Base-by-base conservation (phyloP, 30 jellyfish, hydroid and myxozoan species). In the Hydractinia symbiolongicarpus region DNA sequence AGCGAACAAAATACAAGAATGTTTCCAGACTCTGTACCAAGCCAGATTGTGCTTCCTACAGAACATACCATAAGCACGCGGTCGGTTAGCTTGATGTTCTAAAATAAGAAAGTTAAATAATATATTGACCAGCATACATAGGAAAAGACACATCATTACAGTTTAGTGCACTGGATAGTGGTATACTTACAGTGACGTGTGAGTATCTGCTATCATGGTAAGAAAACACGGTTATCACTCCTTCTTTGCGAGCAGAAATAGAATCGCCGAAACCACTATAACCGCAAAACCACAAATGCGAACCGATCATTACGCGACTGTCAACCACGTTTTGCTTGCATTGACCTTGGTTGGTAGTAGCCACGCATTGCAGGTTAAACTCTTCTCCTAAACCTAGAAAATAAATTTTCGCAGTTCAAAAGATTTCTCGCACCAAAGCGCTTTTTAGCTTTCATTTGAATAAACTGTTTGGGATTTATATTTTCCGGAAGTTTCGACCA, bases 41-140 rank as follows among this genome's bases (percentile, higher is more conserved):
- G 21, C 98, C 98, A 93, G 71, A 93, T 73, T 16, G 94, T 78
- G 69, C 95, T 82, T 4, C 98, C 98, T 58, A 93, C 98, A 1
- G 89, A 91, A 77, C 98, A 93, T 51, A 90, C 96, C 11, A 77
- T 77, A 0, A 84, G 53, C 8, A 93, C 95, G 55, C 82, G 72
- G 30, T 84, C 90, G 11, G 50, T 75, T 19, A 84, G 60, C 76
- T 77, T 81, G 49, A 84, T 82, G 16, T 84, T 82, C 98, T 92
- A 70, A 61, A 80, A 52, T 4, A 4, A 17, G 1, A 71, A 52
- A 50, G 11, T 5, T 10, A 1, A 82, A 5, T 6, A 4, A 14
- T 21, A 10, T 54, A 2, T 50, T 79, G 73, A 52, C 4, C 40
- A 6, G 58, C 6, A 10, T 68, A 0, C 13, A 58, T 58, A 58